A percentile compares a stretch with the other conserved stretches of the same genome.
phyloP scores from a whole-genome alignment of 1,140 invertebrate species.

The Drosophila ironensis region DNA sequence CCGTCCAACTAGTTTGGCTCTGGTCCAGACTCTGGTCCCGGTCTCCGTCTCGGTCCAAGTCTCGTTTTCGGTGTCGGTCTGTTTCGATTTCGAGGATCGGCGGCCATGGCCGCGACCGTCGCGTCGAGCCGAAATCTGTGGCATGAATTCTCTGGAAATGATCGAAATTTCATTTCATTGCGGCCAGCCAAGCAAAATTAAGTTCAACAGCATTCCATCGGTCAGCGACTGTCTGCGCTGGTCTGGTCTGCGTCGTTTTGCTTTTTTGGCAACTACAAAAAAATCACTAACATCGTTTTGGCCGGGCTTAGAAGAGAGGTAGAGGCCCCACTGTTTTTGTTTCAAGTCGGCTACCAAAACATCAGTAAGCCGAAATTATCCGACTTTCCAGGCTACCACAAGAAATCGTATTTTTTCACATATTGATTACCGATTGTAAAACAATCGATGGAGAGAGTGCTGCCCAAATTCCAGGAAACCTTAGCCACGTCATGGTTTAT shows the following conservation, averaged over 20 bases:
- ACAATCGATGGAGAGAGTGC: too few species aligned
- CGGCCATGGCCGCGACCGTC: constrained; percentile 7
- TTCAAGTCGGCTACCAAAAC: background rate
- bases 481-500: too few species aligned
- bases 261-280: background rate
- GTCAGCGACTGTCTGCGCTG: constrained; percentile 43
- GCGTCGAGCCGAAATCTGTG: constrained; percentile 62
- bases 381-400: too few species aligned
- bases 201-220: constrained; percentile 75
- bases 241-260: background rate
- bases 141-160: constrained; percentile 76
- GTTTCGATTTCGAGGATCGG: constrained; percentile 15
- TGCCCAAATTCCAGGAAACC: too few species aligned
- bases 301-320: constrained; percentile 23
- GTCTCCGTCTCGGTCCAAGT: too few species aligned
- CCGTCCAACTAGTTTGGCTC: constrained; percentile 62
- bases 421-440: too few species aligned
- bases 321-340: background rate
- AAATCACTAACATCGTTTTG: constrained; percentile 6
- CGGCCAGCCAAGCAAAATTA: constrained; percentile 52
- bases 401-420: too few species aligned
- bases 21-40: constrained; percentile 15
- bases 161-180: constrained; percentile 77
- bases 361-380: too few species aligned
- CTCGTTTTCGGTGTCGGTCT: too few species aligned